Percentiles rank a stretch among this genome's conserved stretches.
These are phyloP conservation scores for Lycorma delicatula DNA, from an alignment of 1,140 invertebrate species.

Conservation along the genomic window DNA sequence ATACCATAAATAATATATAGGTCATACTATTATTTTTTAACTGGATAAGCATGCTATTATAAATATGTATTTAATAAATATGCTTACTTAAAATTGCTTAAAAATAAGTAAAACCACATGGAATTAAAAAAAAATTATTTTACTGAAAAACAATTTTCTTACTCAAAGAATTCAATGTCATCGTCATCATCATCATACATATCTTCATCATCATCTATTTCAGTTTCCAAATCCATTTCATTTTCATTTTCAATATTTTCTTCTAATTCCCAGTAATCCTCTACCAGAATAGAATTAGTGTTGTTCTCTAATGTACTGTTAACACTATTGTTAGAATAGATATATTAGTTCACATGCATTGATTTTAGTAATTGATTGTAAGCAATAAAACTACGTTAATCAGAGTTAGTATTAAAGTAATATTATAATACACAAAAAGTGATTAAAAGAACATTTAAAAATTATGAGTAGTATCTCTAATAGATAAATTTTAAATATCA, in stretches of 20 bases:
- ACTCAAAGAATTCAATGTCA: constrained; percentile 29
- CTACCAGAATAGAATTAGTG: constrained; percentile 14
- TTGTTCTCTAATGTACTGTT: constrained; percentile 15
- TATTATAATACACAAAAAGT: too few species aligned
- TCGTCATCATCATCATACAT: constrained; percentile 30
- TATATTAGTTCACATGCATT: constrained; percentile 4
- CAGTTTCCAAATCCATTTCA: constrained; percentile 26
- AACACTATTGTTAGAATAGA: background rate
- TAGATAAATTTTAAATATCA: too few species aligned
- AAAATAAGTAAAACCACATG: background rate
- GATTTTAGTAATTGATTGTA: constrained; percentile 19
- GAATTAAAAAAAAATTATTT: background rate
- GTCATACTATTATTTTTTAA: too few species aligned
- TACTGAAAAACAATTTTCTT: constrained; percentile 22
- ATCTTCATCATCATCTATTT: constrained; percentile 29
- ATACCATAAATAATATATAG: too few species aligned
- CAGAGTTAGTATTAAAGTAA: too few species aligned
- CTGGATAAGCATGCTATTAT: too few species aligned
- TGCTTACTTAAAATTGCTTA: background rate
- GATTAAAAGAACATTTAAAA: too few species aligned
- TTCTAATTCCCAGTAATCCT: constrained; percentile 14
- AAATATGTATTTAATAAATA: too few species aligned
- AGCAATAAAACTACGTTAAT: background rate
- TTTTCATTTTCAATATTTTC: constrained; percentile 22
- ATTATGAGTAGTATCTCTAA: too few species aligned